Evolutionary conservation across 2,888 invertebrate species (phyloP).

Genomic region (Mimumesa dahlbomi): DNA sequence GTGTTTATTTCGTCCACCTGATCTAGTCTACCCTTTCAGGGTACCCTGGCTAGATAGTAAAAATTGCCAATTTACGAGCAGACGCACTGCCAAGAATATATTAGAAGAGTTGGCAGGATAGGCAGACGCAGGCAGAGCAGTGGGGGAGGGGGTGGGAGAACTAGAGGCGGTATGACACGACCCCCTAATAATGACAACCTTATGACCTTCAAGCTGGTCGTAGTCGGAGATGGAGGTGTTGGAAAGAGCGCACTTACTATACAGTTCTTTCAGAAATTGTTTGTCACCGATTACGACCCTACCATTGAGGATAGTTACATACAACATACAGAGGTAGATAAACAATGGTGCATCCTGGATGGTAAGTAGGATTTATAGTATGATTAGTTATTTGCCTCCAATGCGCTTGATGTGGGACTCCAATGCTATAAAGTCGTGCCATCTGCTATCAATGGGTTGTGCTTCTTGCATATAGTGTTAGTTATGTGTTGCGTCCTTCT

Average conservation of each 20-base stretch:
- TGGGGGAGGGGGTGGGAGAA: conserved; percentile 68
- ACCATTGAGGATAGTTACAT: conserved; percentile 98
- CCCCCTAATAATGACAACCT: conserved; percentile 87
- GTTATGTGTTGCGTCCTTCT: background rate
- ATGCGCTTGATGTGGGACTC: too few relatives aligned
- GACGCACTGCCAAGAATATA: conserved; percentile 56
- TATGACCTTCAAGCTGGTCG: conserved; percentile 92
- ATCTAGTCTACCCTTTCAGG: conserved; percentile 37
- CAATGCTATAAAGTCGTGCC: too few relatives aligned
- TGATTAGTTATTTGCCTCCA: background rate
- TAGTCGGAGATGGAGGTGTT: conserved; percentile 96
- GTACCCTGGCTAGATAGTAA: conserved; percentile 19
- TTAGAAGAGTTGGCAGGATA: conserved; percentile 72
- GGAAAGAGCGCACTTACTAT: conserved; percentile 98
- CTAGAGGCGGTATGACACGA: conserved; percentile 83
- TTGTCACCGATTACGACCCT: conserved; percentile 97
- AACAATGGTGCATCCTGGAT: conserved; percentile 94
- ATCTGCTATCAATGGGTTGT: too few relatives aligned
- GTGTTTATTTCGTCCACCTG: background rate
- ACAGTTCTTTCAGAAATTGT: conserved; percentile 96
- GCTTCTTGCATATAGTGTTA: too few relatives aligned
- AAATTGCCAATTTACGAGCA: conserved; percentile 31
- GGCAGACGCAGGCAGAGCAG: conserved; percentile 74
- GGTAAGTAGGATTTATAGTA: conserved; percentile 82
- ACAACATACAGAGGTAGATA: conserved; percentile 96